These are phyloP conservation scores for Drosophila arizonae DNA, from an alignment of 1,140 invertebrate genomes.

Conservation along the genomic window DNA sequence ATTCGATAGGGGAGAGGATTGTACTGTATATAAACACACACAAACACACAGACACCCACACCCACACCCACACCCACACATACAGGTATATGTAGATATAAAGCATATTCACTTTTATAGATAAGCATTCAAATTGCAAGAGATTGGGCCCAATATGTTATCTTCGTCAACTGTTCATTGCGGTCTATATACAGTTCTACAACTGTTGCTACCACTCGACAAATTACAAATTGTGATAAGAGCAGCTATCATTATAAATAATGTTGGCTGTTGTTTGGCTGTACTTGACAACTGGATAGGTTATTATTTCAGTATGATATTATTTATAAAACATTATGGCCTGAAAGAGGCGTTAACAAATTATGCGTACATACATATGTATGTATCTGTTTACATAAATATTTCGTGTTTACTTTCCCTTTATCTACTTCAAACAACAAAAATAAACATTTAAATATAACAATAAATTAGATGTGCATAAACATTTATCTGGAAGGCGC, in stretches of 20 bases:
- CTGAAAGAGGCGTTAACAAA: background rate
- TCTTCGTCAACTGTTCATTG: constrained; percentile 19
- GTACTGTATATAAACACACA: background rate
- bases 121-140: constrained; percentile 43
- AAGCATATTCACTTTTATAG: constrained; percentile 1
- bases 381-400: background rate
- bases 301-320: constrained; percentile 1
- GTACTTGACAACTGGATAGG: background rate
- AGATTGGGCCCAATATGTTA: constrained; percentile 26
- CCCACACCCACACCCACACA: background rate
- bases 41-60: no score
- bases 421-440: constrained; percentile 1
- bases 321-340: background rate
- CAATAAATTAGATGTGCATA: background rate
- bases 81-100: background rate
- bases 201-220: constrained; percentile 9
- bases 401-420: background rate
- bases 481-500: background rate
- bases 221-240: background rate
- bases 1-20: background rate
- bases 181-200: background rate
- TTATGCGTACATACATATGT: background rate
- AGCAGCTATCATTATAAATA: constrained; percentile 7
- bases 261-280: background rate
- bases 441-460: background rate